Evolutionary conservation across 1,140 invertebrate genomes (phyloP), one percentile per base, ranked within the genome.

Genomic region (Propsilocerus akamusi): DNA sequence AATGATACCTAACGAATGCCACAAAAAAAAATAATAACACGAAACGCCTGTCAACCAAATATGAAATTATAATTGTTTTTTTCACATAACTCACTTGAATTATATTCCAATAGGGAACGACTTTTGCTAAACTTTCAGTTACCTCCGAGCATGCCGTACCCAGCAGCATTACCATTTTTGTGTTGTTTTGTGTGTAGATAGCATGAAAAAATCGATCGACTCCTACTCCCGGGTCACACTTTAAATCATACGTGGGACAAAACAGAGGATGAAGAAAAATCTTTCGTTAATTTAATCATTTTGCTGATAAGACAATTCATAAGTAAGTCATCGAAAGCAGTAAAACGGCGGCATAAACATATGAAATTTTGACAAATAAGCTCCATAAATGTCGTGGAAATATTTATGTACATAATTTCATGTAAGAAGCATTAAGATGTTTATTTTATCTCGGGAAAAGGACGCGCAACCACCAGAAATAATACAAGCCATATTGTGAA

Each of bases 41-140:
- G 26, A 22, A 3, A 20, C 30, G 14, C 8, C 22, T 25, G 10
- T 10, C n/a, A 3, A 48, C 4, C 6, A 25, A 5, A 22, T 12
- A 28, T 25, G 10, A 26, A 25, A 11, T 25, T 26, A 14, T 25
- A 25, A 28, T 17, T 14, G n/a, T 48, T 25, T 25, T 8, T 25
- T 24, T 22, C 11, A 52, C 24, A 26, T 46, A 28, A 54, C 62
- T 67, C 69, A 88, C 85, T 75, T 93, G 82, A 8, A 92, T 74
- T 54, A 93, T 83, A 61, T 91, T 92, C 87, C 86, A 91, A 59
- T 91, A 87, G 10, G 86, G 83, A 10, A 87, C 84, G 50, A 93
- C 82, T 67, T 91, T 86, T 5, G 88, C 88, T 30, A 94, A 69
- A 54, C 80, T 83, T 66, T 91, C 87, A 0, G 86, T 91, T 22